These are phyloP conservation scores for human DNA, from an alignment of 2,113 vertebrate genomes.

Conservation along the genomic window GRCh38 chr7:83132501-83133000, in stretches of 20 bases:
- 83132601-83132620: not conserved
- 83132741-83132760: conserved; percentile 1
- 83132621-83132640: accelerated
- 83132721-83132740: conserved; percentile 26
- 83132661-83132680: not conserved
- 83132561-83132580: not conserved
- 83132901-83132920: conserved; percentile 5
- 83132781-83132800: not conserved
- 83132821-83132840: conserved; percentile 4
- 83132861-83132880: conserved; percentile 10
- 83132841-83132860: not conserved
- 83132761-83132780: not conserved
- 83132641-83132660: not conserved
- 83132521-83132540: not conserved
- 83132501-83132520: conserved; percentile 25
- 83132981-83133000: conserved; percentile 8
- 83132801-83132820: not conserved
- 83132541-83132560: not conserved
- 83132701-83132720: conserved; percentile 5
- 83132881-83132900: not conserved
- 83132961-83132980: not conserved
- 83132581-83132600: not conserved
- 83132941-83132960: not conserved
- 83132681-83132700: not conserved
- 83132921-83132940: not conserved